Evolutionary conservation across 2,797 vertebrate genomes (phyloP).

Genomic region (Alca torda): DNA sequence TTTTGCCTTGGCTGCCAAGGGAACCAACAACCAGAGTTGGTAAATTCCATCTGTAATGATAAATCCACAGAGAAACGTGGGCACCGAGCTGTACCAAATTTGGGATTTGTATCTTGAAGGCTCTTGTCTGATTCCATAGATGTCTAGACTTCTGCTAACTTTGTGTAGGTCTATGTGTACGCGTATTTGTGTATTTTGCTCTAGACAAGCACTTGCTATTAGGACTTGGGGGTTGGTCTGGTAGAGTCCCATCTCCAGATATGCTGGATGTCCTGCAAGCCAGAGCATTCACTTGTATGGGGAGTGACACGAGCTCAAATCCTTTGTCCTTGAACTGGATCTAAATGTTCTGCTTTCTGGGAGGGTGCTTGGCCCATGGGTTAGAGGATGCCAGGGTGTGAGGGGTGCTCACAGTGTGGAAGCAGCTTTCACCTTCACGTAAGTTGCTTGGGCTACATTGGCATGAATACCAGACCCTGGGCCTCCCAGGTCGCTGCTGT

Average conservation of each 20-base stretch:
- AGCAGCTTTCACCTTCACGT: not conserved
- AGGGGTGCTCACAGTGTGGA: not conserved
- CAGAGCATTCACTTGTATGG: not conserved
- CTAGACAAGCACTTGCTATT: not conserved
- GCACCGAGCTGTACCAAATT: not conserved
- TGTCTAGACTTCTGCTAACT: not conserved
- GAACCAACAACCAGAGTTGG: not conserved
- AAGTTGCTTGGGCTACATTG: not conserved
- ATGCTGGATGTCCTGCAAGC: not conserved
- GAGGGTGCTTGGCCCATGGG: not conserved
- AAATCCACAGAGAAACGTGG: not conserved
- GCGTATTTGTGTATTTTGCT: not conserved
- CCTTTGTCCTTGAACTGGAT: not conserved
- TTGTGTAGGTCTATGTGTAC: accelerated
- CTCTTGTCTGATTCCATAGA: not conserved
- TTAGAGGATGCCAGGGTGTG: not conserved
- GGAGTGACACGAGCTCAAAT: not conserved
- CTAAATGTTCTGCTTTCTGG: not conserved
- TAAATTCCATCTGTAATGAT: not conserved
- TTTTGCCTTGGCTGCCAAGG: not conserved
- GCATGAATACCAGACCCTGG: too few relatives aligned
- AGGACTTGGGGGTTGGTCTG: not conserved
- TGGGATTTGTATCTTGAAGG: not conserved
- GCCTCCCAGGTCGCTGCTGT: not conserved
- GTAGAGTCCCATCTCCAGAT: not conserved